Base-by-base conservation (phyloP, 2,888 invertebrate species). In the Tanypteryx hageni region DNA sequence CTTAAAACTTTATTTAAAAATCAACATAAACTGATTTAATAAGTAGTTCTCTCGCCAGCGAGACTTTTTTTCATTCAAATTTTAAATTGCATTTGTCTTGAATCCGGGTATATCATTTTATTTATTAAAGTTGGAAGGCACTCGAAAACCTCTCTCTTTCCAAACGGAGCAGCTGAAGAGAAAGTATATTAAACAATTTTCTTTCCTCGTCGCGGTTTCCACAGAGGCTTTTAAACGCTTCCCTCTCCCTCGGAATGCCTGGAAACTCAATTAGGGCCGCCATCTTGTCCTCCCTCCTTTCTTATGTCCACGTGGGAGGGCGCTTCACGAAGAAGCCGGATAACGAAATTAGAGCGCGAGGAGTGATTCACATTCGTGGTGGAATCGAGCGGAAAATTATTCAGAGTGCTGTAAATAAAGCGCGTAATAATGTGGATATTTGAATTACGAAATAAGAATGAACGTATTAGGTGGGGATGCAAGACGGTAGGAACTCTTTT, bases 351-450 rank as follows among this genome's bases (percentile, higher is more conserved):
- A 76, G 76, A 27, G 76, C 27, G 76, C 13, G 11, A n/a, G 68
- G 68, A 68, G 68, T 76, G 76, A 76, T 76, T 76, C 13, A 22
- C 22, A 7, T 14, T 64, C 7, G 64, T 22, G 27, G 76, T 76
- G 27, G 76, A 27, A 76, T 76, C 76, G 76, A 76, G 76, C 76
- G 76, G 27, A n/a, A 76, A 76, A 76, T 76, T 76, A 76, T 76
- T 76, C 76, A 76, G 27, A 76, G 76, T 22, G 76, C 22, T 27
- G 27, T 27, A 64, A 64, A 64, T n/a, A 27, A 13, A 76, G 76
- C 10, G 27, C 5, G 22, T 22, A 76, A 76, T 76, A 76, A 76
- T 76, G 76, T 22, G 27, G 27, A 76, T 76, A 76, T 76, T 18
- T 22, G 68, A 68, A 9, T 27, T 27, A 22, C 22, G 13, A 76